A percentile compares a stretch with the other conserved stretches of the same genome.
These are phyloP conservation scores for Labeo rohita DNA, from an alignment of 2,113 vertebrate species.

Conservation along the genomic window DNA sequence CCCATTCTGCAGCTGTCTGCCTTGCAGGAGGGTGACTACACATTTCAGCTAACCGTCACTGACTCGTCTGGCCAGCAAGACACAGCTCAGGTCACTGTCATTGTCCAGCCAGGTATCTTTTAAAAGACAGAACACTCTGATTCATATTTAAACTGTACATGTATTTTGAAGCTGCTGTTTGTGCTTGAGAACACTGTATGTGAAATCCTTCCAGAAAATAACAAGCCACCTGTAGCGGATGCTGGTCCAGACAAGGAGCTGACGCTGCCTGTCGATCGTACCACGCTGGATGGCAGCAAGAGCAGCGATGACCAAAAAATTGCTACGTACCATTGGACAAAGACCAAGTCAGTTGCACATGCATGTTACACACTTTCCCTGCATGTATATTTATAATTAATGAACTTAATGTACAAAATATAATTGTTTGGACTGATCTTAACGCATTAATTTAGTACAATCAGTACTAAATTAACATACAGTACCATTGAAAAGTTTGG, in stretches of 20 bases:
- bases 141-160: neutral
- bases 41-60: slow-evolving; percentile 93
- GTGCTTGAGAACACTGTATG: neutral
- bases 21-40: slow-evolving; percentile 98
- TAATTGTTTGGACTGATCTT: too few relatives aligned
- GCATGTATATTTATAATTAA: too few relatives aligned
- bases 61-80: slow-evolving; percentile 93
- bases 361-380: neutral
- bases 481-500: too few relatives aligned
- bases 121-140: neutral
- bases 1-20: slow-evolving; percentile 91
- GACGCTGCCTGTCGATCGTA: slow-evolving; percentile 91
- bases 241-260: slow-evolving; percentile 97
- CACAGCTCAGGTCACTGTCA: slow-evolving; percentile 92
- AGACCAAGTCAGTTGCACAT: slow-evolving; percentile 80
- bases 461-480: too few relatives aligned
- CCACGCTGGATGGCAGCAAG: slow-evolving; percentile 92
- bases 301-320: slow-evolving; percentile 97
- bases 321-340: slow-evolving; percentile 87
- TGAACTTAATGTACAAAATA: too few relatives aligned
- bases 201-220: slow-evolving; percentile 84
- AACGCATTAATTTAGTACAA: too few relatives aligned
- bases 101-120: slow-evolving; percentile 90
- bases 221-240: slow-evolving; percentile 91
- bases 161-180: neutral